Conservation (phyloP, 2,797 vertebrate species). For the Huso huso region DNA sequence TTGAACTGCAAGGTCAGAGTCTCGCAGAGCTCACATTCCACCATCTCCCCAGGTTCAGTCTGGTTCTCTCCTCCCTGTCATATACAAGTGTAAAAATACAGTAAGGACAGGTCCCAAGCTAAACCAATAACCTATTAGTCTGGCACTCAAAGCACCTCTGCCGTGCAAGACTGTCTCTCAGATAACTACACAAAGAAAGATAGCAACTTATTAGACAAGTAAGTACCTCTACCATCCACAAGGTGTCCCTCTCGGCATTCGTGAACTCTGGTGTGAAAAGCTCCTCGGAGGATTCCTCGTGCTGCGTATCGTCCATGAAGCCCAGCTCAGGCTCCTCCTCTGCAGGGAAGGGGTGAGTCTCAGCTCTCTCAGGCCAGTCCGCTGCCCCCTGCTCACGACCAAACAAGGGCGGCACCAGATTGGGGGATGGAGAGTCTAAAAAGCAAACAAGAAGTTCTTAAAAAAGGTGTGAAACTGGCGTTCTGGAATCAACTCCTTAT, state of each 20-base stretch:
- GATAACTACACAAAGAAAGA: not conserved
- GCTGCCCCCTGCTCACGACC: constrained; percentile 46
- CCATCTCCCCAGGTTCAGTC: constrained; percentile 55
- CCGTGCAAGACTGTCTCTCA: no score
- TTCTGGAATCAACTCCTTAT: no score
- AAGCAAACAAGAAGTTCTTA: constrained; percentile 5
- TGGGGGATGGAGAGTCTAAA: constrained; percentile 61
- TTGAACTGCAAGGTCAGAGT: constrained; percentile 67
- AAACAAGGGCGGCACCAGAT: constrained; percentile 53
- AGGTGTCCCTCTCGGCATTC: constrained; percentile 61
- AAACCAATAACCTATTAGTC: not conserved
- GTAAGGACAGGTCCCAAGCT: not conserved
- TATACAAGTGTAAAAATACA: not conserved
- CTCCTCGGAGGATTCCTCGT: constrained; percentile 67
- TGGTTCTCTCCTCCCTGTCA: constrained; percentile 58
- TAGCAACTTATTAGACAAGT: no score
- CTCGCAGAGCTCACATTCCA: constrained; percentile 69
- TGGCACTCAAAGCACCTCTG: no score
- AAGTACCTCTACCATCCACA: constrained; percentile 67
- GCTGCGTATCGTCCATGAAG: constrained; percentile 69
- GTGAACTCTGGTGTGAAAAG: constrained; percentile 64
- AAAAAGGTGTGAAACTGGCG: not conserved
- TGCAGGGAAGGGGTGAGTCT: constrained; percentile 60
- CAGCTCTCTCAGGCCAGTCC: constrained; percentile 64
- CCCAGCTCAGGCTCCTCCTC: constrained; percentile 68